phyloP scores from a whole-genome alignment of 2,797 vertebrate genomes.

The Gambelia wislizenii region DNA sequence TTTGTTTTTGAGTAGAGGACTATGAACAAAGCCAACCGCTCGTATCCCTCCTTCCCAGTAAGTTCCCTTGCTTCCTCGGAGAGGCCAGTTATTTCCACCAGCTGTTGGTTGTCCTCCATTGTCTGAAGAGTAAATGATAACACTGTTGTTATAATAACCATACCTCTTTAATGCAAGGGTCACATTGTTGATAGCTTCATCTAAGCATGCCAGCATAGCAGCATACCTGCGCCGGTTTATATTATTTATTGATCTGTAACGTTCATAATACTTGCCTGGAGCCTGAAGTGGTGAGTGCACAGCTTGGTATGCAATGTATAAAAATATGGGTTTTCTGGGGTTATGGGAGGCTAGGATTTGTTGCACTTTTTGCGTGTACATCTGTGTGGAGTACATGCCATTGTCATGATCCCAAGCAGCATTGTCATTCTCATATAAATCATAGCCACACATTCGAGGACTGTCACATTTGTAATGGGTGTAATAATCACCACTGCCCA shows the following conservation, averaged over 20 bases:
- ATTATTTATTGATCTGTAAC: slow-evolving; percentile 92
- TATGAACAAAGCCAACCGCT: slow-evolving; percentile 95
- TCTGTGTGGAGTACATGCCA: slow-evolving; percentile 93
- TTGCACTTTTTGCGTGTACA: slow-evolving; percentile 93
- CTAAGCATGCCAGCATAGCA: slow-evolving; percentile 95
- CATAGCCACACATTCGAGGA: slow-evolving; percentile 93
- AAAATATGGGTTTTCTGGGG: slow-evolving; percentile 88
- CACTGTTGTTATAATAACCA: slow-evolving; percentile 92
- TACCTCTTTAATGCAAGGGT: slow-evolving; percentile 89
- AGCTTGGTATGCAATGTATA: slow-evolving; percentile 95
- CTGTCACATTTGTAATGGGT: slow-evolving; percentile 97
- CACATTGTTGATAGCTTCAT: slow-evolving; percentile 93
- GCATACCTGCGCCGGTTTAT: slow-evolving; percentile 91
- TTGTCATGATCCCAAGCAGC: slow-evolving; percentile 94
- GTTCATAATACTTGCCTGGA: slow-evolving; percentile 90
- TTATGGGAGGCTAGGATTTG: slow-evolving; percentile 88
- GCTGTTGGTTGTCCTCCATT: slow-evolving; percentile 93
- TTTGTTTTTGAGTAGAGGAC: slow-evolving; percentile 90
- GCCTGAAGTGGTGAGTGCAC: slow-evolving; percentile 96
- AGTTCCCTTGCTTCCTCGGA: slow-evolving; percentile 94
- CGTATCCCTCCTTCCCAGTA: slow-evolving; percentile 98
- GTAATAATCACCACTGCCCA: slow-evolving; percentile 96
- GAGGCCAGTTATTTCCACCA: slow-evolving; percentile 96
- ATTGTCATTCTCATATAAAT: slow-evolving; percentile 92
- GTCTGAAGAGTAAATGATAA: slow-evolving; percentile 96